Evolutionary conservation across 2,113 vertebrate species (phyloP).

Genomic region (Colaptes auratus): DNA sequence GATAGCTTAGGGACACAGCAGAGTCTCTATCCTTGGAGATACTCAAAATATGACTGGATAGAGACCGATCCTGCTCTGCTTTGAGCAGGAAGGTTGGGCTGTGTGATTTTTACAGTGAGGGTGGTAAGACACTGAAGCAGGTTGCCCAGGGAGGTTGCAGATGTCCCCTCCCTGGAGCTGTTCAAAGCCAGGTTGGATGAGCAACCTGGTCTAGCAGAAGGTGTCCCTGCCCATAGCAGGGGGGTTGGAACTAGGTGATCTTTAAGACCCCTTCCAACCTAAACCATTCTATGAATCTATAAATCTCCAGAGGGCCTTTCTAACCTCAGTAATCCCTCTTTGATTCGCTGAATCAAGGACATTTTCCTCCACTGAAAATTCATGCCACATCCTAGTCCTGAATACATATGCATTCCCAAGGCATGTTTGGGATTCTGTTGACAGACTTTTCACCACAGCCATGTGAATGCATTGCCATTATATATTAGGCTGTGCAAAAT

Average conservation of each 20-base stretch:
- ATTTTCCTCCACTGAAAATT: not conserved
- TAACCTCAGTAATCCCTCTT: not conserved
- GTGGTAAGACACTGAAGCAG: no score
- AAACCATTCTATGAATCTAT: no score
- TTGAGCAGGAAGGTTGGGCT: not conserved
- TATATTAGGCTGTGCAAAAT: conserved; percentile 28
- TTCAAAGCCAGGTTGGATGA: no score
- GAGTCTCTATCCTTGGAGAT: not conserved
- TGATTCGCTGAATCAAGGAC: not conserved
- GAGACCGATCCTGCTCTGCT: not conserved
- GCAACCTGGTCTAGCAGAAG: no score
- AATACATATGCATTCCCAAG: not conserved
- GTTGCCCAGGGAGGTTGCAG: no score
- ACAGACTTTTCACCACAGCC: not conserved
- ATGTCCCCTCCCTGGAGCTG: no score
- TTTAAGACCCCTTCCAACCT: no score
- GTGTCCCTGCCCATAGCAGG: no score
- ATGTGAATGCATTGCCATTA: not conserved
- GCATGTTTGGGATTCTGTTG: not conserved
- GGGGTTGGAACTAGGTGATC: no score
- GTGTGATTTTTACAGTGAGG: not conserved
- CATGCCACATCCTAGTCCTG: not conserved
- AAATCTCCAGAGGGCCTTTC: not conserved
- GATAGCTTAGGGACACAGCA: not conserved
- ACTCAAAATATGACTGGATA: not conserved